Percentiles rank a stretch among this genome's conserved stretches.
Conservation (phyloP, 2,113 vertebrate genomes). For the Chelonoidis abingdonii region DNA sequence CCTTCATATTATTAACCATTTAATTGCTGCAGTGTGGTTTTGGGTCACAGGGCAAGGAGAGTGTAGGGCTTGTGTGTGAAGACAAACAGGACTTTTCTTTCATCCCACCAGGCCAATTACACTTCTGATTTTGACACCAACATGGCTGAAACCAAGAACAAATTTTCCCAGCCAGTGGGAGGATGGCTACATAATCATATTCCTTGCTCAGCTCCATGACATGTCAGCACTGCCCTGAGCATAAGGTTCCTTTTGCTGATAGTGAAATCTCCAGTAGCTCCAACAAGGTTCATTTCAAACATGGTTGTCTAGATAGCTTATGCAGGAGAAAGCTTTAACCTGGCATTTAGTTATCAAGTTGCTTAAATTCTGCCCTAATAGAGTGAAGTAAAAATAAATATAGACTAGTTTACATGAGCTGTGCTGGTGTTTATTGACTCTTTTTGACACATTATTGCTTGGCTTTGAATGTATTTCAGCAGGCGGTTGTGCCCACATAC, state of each 20-base stretch:
- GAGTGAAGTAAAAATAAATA: conserved; percentile 42
- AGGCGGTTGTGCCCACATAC: conserved; percentile 49
- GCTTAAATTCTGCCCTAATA: conserved; percentile 17
- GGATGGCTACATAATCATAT: neutral
- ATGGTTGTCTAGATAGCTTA: neutral
- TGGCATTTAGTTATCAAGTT: conserved; percentile 9
- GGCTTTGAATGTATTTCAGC: conserved; percentile 33
- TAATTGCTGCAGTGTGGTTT: neutral
- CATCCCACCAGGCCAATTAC: neutral
- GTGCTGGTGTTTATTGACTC: conserved; percentile 63
- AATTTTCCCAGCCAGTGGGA: neutral
- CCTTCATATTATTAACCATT: neutral
- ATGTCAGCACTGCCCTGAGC: neutral
- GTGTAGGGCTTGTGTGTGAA: neutral
- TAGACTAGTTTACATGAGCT: conserved; percentile 16
- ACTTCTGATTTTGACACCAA: neutral
- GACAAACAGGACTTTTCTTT: rapidly evolving
- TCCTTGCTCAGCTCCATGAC: neutral
- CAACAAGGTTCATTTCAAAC: neutral
- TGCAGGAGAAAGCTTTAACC: neutral
- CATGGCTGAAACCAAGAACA: neutral
- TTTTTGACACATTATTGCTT: conserved; percentile 72
- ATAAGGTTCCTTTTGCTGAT: neutral
- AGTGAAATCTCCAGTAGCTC: neutral
- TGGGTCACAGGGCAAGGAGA: neutral